Conservation (phyloP, 1,140 invertebrate genomes). For the Ips nitidus region DNA sequence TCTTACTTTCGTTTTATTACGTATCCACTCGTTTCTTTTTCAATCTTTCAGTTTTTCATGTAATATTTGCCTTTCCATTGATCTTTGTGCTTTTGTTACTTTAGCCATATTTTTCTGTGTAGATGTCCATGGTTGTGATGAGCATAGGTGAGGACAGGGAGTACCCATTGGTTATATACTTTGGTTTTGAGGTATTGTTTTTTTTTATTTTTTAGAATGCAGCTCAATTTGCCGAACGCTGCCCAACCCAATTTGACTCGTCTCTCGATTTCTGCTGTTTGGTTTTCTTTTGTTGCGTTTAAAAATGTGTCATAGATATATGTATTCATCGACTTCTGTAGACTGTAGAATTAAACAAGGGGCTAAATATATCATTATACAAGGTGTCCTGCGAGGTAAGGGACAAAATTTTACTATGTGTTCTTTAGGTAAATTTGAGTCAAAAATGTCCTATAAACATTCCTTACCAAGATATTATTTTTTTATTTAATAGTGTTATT, state of each 20-base stretch:
- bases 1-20: neutral
- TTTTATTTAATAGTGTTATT: no score
- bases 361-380: no score
- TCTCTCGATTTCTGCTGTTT: neutral
- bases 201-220: neutral
- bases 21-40: neutral
- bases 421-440: no score
- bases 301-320: no score
- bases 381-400: no score
- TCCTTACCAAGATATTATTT: no score
- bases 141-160: neutral
- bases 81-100: neutral
- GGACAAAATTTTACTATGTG: no score
- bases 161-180: neutral
- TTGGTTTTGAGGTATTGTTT: neutral
- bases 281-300: neutral
- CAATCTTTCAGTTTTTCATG: neutral
- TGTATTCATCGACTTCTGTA: no score
- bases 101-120: neutral
- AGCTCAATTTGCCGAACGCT: conserved; percentile 4
- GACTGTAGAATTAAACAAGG: no score
- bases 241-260: neutral
- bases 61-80: neutral
- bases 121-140: neutral
- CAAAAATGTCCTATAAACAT: no score